A percentile compares a stretch with the other conserved stretches of the same genome.
Evolutionary conservation across 2,797 vertebrate genomes (phyloP).

Genomic region (Ctenopoma kingsleyae): DNA sequence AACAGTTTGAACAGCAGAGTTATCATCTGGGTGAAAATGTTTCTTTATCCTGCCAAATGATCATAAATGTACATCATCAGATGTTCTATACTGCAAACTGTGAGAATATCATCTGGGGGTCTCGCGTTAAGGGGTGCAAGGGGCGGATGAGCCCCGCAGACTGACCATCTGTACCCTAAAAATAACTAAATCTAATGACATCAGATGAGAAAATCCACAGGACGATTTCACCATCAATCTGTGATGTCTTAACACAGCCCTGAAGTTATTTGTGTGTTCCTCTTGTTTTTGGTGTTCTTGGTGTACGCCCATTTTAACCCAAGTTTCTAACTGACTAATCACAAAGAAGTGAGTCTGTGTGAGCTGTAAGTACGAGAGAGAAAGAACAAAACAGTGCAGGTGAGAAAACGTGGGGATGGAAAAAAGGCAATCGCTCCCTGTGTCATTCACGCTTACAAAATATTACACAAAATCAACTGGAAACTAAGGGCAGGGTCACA

Average conservation of each 20-base stretch:
- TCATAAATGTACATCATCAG: slow-evolving; percentile 21
- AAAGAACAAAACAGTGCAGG: not conserved
- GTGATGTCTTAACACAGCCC: slow-evolving; percentile 1
- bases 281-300: not conserved
- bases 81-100: slow-evolving; percentile 33
- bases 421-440: slow-evolving; percentile 17
- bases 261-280: not conserved
- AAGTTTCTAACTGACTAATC: not conserved
- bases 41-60: slow-evolving; percentile 20
- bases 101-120: slow-evolving; percentile 28
- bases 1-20: not conserved
- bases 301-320: not conserved
- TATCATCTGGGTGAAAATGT: slow-evolving; percentile 7
- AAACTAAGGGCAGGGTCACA: slow-evolving; percentile 19
- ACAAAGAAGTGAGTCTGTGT: not conserved
- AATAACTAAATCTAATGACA: slow-evolving; percentile 54
- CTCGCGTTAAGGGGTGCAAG: slow-evolving; percentile 28
- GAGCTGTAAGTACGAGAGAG: slow-evolving; percentile 7
- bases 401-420: not conserved
- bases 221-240: slow-evolving; percentile 27
- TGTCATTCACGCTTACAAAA: slow-evolving; percentile 16
- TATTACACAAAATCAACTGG: slow-evolving; percentile 4
- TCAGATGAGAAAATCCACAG: slow-evolving; percentile 32
- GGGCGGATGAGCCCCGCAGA: slow-evolving; percentile 59
- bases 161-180: slow-evolving; percentile 69